These are phyloP conservation scores for Oxygymnocypris stewartii DNA, from an alignment of 2,113 vertebrate species.

Conservation along the genomic window DNA sequence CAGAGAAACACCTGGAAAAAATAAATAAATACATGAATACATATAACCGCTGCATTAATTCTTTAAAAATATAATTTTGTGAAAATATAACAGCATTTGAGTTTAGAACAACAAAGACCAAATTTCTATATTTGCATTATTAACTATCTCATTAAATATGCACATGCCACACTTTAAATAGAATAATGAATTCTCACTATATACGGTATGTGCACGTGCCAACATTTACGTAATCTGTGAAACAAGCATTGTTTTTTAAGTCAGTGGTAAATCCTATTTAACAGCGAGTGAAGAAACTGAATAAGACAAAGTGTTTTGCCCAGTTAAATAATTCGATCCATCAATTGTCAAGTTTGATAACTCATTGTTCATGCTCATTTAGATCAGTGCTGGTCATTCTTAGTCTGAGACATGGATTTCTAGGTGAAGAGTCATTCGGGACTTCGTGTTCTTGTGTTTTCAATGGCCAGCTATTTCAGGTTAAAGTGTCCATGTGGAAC, in stretches of 20 bases:
- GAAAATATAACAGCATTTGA: neutral
- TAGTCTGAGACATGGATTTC: constrained; percentile 54
- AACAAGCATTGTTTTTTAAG: constrained; percentile 3
- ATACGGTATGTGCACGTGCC: neutral
- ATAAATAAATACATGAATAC: neutral
- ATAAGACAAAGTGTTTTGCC: neutral
- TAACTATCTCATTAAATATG: neutral
- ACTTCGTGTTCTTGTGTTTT: constrained; percentile 69
- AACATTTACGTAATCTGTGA: neutral
- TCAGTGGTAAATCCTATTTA: constrained; percentile 30
- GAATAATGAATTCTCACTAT: neutral
- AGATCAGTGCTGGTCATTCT: constrained; percentile 62
- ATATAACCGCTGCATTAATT: neutral
- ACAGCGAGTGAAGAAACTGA: constrained; percentile 4
- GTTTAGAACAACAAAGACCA: too few relatives aligned
- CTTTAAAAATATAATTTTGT: neutral
- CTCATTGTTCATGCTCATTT: constrained; percentile 64
- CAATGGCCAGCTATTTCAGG: constrained; percentile 45
- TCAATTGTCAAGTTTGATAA: constrained; percentile 34
- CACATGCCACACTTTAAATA: neutral
- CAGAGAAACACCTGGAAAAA: too few relatives aligned
- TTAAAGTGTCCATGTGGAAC: constrained; percentile 25
- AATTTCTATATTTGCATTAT: neutral
- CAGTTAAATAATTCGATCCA: neutral
- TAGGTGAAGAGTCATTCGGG: neutral